phyloP scores from a whole-genome alignment of 2,888 invertebrate species.

The Myopa tessellatipennis region DNA sequence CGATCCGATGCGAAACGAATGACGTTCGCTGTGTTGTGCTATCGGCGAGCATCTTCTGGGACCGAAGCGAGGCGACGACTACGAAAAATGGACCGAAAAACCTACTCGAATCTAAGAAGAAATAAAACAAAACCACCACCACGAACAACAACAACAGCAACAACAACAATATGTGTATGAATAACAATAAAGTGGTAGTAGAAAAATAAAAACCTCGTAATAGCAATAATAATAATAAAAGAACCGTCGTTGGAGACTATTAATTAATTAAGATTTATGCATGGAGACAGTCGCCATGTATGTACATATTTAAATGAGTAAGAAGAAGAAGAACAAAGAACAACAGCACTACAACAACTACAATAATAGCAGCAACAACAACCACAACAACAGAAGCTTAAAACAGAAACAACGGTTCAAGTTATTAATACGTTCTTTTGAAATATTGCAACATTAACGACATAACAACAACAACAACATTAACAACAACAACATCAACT shows the following conservation, averaged over 20 bases:
- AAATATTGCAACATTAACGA: background rate
- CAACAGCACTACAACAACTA: background rate
- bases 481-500: background rate
- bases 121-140: background rate
- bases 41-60: background rate
- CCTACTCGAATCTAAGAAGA: too few relatives aligned
- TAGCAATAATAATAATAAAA: slow-evolving; percentile 11
- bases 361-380: background rate
- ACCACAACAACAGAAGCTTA: background rate
- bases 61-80: too few relatives aligned
- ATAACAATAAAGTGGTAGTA: background rate
- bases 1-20: too few relatives aligned
- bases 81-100: too few relatives aligned
- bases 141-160: background rate
- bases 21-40: background rate
- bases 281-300: slow-evolving; percentile 11
- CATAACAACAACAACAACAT: background rate
- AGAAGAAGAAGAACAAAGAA: background rate
- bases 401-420: background rate
- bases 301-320: background rate
- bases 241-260: slow-evolving; percentile 24
- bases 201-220: background rate
- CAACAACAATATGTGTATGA: background rate
- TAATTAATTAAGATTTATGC: slow-evolving; percentile 46
- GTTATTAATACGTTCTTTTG: background rate